Evolutionary conservation across 2,797 vertebrate genomes (phyloP).

Genomic region (Tympanoctomys barrerae): DNA sequence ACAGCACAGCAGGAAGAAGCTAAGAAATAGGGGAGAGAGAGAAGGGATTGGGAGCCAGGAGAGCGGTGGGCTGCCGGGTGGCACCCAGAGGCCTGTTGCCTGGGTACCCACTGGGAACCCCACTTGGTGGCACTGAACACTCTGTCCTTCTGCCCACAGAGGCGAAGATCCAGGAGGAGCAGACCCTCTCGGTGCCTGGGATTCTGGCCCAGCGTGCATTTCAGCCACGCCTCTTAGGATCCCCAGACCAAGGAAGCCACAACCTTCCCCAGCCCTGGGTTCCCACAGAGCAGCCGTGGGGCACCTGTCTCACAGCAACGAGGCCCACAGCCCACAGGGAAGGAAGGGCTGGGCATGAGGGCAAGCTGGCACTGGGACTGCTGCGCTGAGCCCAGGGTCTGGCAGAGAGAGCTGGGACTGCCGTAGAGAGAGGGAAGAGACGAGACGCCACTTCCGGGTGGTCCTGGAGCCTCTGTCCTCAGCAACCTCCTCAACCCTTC

Average conservation of each 20-base stretch:
- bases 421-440: background rate
- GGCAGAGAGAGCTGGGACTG: rapidly evolving
- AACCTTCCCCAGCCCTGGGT: rapidly evolving
- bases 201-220: background rate
- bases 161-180: rapidly evolving
- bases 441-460: background rate
- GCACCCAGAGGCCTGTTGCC: rapidly evolving
- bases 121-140: rapidly evolving
- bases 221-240: background rate
- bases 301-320: background rate
- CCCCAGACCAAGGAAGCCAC: rapidly evolving
- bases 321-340: rapidly evolving
- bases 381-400: rapidly evolving
- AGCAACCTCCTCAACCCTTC: background rate
- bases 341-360: background rate
- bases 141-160: rapidly evolving
- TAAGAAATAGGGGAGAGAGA: background rate
- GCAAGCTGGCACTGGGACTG: rapidly evolving
- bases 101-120: background rate
- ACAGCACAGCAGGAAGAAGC: rapidly evolving
- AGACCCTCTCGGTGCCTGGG: background rate
- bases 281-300: background rate
- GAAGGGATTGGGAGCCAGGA: background rate
- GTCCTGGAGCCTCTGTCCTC: background rate
- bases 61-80: background rate